Percentiles rank a stretch among this genome's conserved stretches.
These are phyloP conservation scores for Parapsyche elsis DNA, from an alignment of 1,140 invertebrate genomes.

Conservation along the genomic window DNA sequence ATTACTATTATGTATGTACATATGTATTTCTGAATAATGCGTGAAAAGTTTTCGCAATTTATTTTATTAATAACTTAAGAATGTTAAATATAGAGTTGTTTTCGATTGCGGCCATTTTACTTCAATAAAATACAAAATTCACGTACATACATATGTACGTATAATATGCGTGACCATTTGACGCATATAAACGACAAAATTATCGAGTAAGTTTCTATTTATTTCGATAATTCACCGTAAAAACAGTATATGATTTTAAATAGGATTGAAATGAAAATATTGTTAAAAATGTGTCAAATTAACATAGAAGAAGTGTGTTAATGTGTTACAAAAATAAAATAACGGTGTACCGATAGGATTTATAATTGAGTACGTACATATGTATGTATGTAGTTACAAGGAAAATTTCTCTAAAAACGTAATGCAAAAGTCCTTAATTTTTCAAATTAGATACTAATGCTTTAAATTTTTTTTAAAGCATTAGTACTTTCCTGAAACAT, in stretches of 20 bases:
- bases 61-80: too few species aligned
- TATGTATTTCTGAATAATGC: too few species aligned
- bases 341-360: neutral
- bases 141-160: too few species aligned
- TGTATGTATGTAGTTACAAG: too few species aligned
- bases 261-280: neutral
- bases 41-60: too few species aligned
- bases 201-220: neutral
- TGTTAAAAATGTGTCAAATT: neutral
- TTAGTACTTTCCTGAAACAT: too few species aligned
- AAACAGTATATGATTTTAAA: neutral
- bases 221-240: neutral
- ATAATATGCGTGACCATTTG: neutral
- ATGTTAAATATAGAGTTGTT: too few species aligned
- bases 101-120: too few species aligned
- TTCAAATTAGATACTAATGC: too few species aligned
- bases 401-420: neutral
- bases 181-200: neutral
- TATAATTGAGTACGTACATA: neutral
- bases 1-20: too few species aligned
- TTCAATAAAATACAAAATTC: neutral
- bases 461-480: neutral
- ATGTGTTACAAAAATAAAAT: conserved; percentile 8
- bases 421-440: neutral
- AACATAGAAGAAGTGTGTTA: conserved; percentile 10